Conservation (phyloP, 2,113 vertebrate species). For the Macquaria australasica region DNA sequence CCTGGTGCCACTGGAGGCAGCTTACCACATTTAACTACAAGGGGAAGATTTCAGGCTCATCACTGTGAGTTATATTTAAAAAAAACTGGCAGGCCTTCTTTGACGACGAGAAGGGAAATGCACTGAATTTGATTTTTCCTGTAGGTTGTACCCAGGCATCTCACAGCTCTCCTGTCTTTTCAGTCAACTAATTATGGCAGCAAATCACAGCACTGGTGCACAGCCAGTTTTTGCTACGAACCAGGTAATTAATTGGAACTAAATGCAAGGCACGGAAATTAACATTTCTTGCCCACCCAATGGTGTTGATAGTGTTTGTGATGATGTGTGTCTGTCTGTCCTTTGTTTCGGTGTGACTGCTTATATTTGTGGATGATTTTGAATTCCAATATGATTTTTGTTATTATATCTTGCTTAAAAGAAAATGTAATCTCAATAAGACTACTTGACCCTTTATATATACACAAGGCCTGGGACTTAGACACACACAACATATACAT, state of each 20-base stretch:
- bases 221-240: neutral
- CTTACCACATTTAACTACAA: constrained; percentile 31
- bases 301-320: neutral
- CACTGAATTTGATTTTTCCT: neutral
- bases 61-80: constrained; percentile 12
- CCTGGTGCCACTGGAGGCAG: constrained; percentile 49
- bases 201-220: constrained; percentile 4
- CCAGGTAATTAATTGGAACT: constrained; percentile 13
- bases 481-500: neutral
- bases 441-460: neutral
- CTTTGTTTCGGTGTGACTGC: neutral
- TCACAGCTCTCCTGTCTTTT: constrained; percentile 21
- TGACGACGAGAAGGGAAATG: constrained; percentile 9
- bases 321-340: neutral
- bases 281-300: neutral
- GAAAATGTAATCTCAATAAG: neutral
- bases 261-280: neutral
- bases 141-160: neutral
- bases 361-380: neutral
- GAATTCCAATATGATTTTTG: neutral
- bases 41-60: constrained; percentile 25
- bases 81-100: neutral
- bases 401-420: neutral
- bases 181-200: constrained; percentile 24
- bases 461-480: neutral